A percentile compares a stretch with the other conserved stretches of the same genome.
Conservation (phyloP, 92 coral and sea anemone genomes). For the Epizoanthus illoricatus region DNA sequence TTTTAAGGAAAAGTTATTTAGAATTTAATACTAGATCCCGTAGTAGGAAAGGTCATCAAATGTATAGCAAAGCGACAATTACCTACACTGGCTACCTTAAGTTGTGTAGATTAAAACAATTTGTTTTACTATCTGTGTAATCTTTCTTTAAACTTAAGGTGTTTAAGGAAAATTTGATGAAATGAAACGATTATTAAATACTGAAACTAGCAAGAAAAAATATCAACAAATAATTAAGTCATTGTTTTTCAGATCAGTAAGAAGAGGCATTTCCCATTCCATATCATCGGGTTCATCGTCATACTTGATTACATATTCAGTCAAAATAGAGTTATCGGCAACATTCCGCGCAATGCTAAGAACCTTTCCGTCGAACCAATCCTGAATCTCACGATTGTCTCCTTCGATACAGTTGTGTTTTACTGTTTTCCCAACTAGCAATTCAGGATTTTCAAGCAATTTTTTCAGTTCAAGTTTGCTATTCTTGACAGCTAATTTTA, state of each 20-base stretch:
- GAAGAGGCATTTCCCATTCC: conserved; percentile 41
- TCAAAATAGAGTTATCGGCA: conserved; percentile 10
- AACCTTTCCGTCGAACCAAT: conserved; percentile 23
- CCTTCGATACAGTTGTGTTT: conserved; percentile 40
- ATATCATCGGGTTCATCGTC: conserved; percentile 37
- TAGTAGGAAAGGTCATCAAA: too few species aligned
- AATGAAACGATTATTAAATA: background rate
- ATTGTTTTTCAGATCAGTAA: conserved; percentile 15
- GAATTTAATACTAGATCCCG: too few species aligned
- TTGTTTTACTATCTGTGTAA: too few species aligned
- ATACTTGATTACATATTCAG: conserved; percentile 29
- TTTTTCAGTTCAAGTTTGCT: conserved; percentile 36
- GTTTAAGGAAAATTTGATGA: too few species aligned
- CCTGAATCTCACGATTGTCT: conserved; percentile 31
- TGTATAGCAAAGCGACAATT: too few species aligned
- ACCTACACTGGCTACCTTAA: too few species aligned
- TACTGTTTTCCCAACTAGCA: conserved; percentile 40
- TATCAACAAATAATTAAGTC: conserved; percentile 32
- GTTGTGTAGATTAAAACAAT: too few species aligned
- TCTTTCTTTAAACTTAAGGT: too few species aligned
- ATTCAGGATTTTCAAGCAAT: conserved; percentile 35
- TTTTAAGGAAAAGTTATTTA: too few species aligned
- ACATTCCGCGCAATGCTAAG: background rate
- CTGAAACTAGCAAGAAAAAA: background rate
- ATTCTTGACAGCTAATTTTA: conserved; percentile 19